A percentile compares a stretch with the other conserved stretches of the same genome.
These are phyloP conservation scores for Chrysaora quinquecirrha DNA, from an alignment of 30 jellyfish, hydroid and myxozoan species.

Conservation along the genomic window DNA sequence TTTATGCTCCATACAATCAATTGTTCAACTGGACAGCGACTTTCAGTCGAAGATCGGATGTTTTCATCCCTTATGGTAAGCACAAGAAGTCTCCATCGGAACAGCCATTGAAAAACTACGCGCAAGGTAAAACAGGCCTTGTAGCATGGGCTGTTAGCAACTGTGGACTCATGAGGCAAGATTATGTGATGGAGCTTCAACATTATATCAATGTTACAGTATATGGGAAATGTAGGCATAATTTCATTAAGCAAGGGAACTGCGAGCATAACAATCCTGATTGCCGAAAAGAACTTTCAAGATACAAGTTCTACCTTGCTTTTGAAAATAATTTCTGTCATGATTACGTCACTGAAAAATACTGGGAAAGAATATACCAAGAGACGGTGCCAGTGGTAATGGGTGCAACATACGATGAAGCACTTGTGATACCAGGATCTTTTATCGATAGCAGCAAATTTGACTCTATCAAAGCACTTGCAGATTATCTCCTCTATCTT, in stretches of 20 bases:
- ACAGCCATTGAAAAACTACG: not conserved
- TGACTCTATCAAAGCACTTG: slow-evolving; percentile 74
- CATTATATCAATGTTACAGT: slow-evolving; percentile 71
- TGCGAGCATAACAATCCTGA: slow-evolving; percentile 27
- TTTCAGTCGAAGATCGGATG: not conserved
- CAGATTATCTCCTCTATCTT: slow-evolving; percentile 68
- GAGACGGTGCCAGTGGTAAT: slow-evolving; percentile 83
- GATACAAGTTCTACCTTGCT: slow-evolving; percentile 80
- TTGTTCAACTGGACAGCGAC: not conserved
- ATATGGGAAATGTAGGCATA: slow-evolving; percentile 78
- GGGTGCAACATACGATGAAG: slow-evolving; percentile 81
- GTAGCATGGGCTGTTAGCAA: slow-evolving; percentile 81
- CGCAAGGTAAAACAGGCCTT: not conserved
- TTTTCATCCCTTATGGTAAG: not conserved
- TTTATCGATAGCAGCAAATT: slow-evolving; percentile 72
- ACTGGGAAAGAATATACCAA: slow-evolving; percentile 57
- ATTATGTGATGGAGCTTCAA: slow-evolving; percentile 71
- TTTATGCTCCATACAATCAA: not conserved
- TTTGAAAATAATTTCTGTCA: slow-evolving; percentile 82
- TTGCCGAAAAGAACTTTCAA: slow-evolving; percentile 43
- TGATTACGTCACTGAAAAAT: slow-evolving; percentile 83
- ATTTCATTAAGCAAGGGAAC: slow-evolving; percentile 61
- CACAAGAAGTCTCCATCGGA: not conserved
- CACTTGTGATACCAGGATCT: slow-evolving; percentile 88
- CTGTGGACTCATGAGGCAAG: slow-evolving; percentile 72